Percentiles rank a stretch among this genome's conserved stretches.
Evolutionary conservation across 2,888 invertebrate species (phyloP).

Genomic region (Merodon equestris): DNA sequence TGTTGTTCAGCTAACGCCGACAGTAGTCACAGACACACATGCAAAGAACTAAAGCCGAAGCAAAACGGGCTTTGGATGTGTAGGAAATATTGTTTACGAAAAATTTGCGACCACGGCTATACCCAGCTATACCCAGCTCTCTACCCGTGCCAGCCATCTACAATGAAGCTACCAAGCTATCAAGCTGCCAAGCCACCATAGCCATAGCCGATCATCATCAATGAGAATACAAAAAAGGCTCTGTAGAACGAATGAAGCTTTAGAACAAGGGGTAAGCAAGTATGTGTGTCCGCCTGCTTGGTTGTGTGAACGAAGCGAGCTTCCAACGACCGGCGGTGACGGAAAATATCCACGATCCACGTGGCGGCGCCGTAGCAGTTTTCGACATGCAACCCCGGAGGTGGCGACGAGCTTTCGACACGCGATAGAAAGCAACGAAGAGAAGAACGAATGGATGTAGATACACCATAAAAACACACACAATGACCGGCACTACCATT

Average conservation of each 20-base stretch:
- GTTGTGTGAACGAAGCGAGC: constrained; percentile 30
- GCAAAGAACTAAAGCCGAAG: constrained; percentile 20
- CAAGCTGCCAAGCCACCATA: background rate
- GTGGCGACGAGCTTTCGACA: constrained; percentile 36
- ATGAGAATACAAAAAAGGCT: constrained; percentile 56
- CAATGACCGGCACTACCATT: background rate
- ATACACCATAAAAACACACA: constrained; percentile 1
- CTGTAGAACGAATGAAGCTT: constrained; percentile 55
- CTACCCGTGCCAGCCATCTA: too few species aligned
- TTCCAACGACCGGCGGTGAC: constrained; percentile 20
- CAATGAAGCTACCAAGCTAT: too few species aligned
- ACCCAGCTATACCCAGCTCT: too few species aligned
- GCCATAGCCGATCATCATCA: constrained; percentile 56
- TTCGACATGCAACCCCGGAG: constrained; percentile 48
- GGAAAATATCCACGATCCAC: constrained; percentile 55
- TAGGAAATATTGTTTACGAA: constrained; percentile 35
- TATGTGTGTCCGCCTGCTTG: constrained; percentile 27
- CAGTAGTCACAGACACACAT: constrained; percentile 44
- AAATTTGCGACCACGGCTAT: constrained; percentile 14
- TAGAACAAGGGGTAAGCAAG: constrained; percentile 31
- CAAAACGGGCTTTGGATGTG: background rate
- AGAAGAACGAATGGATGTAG: too few species aligned
- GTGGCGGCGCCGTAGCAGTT: constrained; percentile 51
- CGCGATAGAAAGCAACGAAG: background rate
- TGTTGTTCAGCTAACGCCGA: constrained; percentile 54